A percentile compares a stretch with the other conserved stretches of the same genome.
Conservation (phyloP, 2,113 vertebrate species). For the Myotis lucifugus region DNA sequence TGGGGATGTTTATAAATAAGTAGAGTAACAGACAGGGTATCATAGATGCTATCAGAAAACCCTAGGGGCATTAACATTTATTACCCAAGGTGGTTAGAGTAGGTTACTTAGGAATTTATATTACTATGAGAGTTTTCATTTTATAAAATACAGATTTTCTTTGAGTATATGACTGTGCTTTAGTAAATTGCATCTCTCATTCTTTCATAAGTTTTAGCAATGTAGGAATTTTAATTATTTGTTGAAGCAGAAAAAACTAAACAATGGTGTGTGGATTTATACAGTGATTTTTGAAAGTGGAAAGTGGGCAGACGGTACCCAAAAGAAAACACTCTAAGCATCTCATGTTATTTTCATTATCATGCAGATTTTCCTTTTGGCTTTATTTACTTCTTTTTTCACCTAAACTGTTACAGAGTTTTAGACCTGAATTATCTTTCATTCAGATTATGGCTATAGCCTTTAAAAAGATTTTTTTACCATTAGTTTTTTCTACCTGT, state of each 20-base stretch:
- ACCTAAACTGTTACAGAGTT: not conserved
- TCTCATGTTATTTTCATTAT: conserved; percentile 25
- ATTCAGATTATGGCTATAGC: not conserved
- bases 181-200: conserved; percentile 6
- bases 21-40: not conserved
- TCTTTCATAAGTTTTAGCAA: conserved; percentile 1
- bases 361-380: not conserved
- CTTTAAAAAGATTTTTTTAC: conserved; percentile 11
- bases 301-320: not conserved
- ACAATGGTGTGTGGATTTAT: not conserved
- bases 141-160: not conserved
- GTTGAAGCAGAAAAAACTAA: conserved; percentile 7
- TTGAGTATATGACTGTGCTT: not conserved
- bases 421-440: not conserved
- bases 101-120: not conserved
- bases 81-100: not conserved
- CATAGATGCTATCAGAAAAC: not conserved
- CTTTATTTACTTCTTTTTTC: not conserved
- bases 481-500: not conserved
- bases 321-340: not conserved
- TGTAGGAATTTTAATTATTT: conserved; percentile 14
- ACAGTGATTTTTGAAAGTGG: not conserved
- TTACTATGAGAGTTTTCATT: not conserved
- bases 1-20: not conserved
- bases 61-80: not conserved